Evolutionary conservation across 2,888 invertebrate genomes (phyloP), one percentile per base, ranked within the genome.

Genomic region (Agrotis clavis): DNA sequence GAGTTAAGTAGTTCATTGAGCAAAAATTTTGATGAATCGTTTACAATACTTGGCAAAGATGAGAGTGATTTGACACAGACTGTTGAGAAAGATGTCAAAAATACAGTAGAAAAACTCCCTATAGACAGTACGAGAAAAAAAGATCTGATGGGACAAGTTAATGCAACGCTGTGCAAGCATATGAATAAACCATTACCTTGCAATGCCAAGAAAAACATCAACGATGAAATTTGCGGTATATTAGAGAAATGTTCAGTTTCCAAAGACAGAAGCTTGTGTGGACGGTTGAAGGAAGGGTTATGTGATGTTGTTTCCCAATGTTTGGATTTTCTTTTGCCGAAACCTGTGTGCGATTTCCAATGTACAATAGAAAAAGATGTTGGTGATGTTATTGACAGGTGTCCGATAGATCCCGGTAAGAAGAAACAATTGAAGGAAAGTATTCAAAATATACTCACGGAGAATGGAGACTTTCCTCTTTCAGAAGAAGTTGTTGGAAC

Each of bases 331-430:
- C 60, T 50, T 48, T 16, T 56, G 16, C 62, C 79, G 47, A 47
- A 68, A 50, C 48, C 66, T 53, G 19, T 82, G 14, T 59, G 82
- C 50, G 73, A 77, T 11, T 69, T 77, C 48, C 66, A 70, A 71
- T 25, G 47, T 16, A 53, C 61, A 50, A 5, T 77, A 54, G 53
- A 62, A 53, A 51, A 63, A 11, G 61, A 73, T 50, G 14, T 83
- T 2, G 35, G 35, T 53, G 41, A 56, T 47, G 50, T 66, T 14
- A 79, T 82, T 66, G 79, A 79, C 11, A 66, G 7, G 13, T 41
- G 25, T 45, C 41, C 61, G 0, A 65, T 82, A 41, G 54, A 66
- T 16, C 21, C 4, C 13, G 50, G 16, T 51, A 41, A 45, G 41
- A 68, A 62, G 1, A 65, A 16, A 45, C 18, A 62, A 0, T 62